phyloP scores from a whole-genome alignment of 2,113 vertebrate genomes.

The Alosa alosa region DNA sequence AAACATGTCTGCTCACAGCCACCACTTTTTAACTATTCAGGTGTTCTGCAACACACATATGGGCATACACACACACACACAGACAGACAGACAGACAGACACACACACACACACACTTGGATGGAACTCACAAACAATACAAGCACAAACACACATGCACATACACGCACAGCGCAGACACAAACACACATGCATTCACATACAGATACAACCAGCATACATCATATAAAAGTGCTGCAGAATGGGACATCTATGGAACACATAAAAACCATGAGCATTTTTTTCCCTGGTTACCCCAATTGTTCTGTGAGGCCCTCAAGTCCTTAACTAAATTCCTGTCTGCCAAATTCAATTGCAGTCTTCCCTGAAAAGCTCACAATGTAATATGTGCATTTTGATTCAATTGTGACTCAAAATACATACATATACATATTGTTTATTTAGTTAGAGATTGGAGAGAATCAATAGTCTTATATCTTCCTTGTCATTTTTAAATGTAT shows the following conservation, averaged over 20 bases:
- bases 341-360: conserved; percentile 99
- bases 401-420: conserved; percentile 92
- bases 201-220: neutral
- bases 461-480: conserved; percentile 97
- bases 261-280: conserved; percentile 53
- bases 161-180: neutral
- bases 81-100: conserved; percentile 50
- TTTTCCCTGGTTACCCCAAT: conserved; percentile 74
- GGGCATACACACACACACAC: neutral
- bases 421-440: conserved; percentile 99
- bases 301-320: conserved; percentile 94
- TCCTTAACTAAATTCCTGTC: conserved; percentile 99
- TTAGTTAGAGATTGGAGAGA: conserved; percentile 92
- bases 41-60: conserved; percentile 21
- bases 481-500: conserved; percentile 98
- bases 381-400: conserved; percentile 98
- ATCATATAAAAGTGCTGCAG: conserved; percentile 4
- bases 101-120: no score
- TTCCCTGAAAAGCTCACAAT: conserved; percentile 84
- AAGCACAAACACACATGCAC: neutral
- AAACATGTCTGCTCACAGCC: conserved; percentile 53
- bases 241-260: conserved; percentile 26
- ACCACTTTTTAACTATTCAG: conserved; percentile 14
- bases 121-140: neutral
- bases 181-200: neutral